Conservation (phyloP, 1,140 invertebrate species). For the Philopotamus ludificatus region DNA sequence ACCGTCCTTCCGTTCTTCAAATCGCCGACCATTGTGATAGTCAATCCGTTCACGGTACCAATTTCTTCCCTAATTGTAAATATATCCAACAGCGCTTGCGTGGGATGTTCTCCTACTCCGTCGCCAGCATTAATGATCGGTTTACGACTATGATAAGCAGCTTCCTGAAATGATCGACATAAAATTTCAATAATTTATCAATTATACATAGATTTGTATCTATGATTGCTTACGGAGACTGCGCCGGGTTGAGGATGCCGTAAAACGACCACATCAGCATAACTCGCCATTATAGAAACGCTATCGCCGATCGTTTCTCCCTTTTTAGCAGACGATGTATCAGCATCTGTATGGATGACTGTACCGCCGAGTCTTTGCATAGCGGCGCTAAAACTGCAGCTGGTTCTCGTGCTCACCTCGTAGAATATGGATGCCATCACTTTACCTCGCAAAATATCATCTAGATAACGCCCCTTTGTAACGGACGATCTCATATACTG, state of each 20-base stretch:
- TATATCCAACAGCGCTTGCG: conserved; percentile 94
- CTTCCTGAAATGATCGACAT: conserved; percentile 60
- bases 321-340: conserved; percentile 91
- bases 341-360: conserved; percentile 86
- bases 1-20: conserved; percentile 97
- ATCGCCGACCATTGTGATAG: conserved; percentile 93
- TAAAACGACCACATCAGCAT: conserved; percentile 90
- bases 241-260: conserved; percentile 93
- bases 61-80: conserved; percentile 99
- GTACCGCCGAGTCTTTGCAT: conserved; percentile 93
- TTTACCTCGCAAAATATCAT: conserved; percentile 90
- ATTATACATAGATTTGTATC: too few species aligned
- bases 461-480: conserved; percentile 77
- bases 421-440: conserved; percentile 96
- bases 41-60: conserved; percentile 95
- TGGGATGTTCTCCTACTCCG: conserved; percentile 97
- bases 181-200: neutral
- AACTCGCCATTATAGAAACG: conserved; percentile 80
- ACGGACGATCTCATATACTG: conserved; percentile 81
- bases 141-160: conserved; percentile 76
- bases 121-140: conserved; percentile 98
- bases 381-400: conserved; percentile 92
- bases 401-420: conserved; percentile 95
- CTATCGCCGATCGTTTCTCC: conserved; percentile 94
- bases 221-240: conserved; percentile 68